Percentiles rank a stretch among this genome's conserved stretches.
Evolutionary conservation across 1,140 invertebrate genomes (phyloP).

Genomic region (Zaprionus nigranus): DNA sequence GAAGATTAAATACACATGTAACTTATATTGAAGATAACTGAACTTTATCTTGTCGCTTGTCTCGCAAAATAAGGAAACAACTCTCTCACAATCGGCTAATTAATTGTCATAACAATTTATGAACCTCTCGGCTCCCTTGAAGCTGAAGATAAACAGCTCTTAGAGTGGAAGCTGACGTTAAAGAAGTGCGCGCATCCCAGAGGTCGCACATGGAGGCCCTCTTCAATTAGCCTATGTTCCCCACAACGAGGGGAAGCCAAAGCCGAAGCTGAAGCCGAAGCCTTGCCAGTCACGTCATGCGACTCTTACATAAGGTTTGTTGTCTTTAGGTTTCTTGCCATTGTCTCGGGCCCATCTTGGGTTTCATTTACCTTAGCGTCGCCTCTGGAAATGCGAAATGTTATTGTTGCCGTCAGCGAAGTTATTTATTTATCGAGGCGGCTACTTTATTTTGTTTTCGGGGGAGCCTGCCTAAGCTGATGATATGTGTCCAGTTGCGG

Average conservation of each 20-base stretch:
- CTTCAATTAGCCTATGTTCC: constrained; percentile 4
- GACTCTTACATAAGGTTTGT: constrained; percentile 55
- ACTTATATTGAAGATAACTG: too few relatives aligned
- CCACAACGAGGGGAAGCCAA: constrained; percentile 4
- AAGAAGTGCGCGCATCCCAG: constrained; percentile 29
- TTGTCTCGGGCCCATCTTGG: constrained; percentile 37
- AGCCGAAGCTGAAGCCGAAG: constrained; percentile 30
- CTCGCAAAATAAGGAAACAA: background rate
- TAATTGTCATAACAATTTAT: constrained; percentile 71
- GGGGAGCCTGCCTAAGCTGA: background rate
- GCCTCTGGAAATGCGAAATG: constrained; percentile 55
- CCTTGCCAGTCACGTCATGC: constrained; percentile 74
- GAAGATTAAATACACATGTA: background rate
- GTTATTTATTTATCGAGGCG: constrained; percentile 40
- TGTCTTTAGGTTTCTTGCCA: constrained; percentile 34
- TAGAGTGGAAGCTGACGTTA: constrained; percentile 13
- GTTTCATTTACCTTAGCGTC: constrained; percentile 54
- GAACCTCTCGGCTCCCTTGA: constrained; percentile 41
- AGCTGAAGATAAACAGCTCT: constrained; percentile 24
- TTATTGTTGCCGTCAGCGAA: constrained; percentile 38
- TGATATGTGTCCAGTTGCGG: constrained; percentile 5
- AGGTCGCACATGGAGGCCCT: constrained; percentile 30
- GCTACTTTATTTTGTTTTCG: constrained; percentile 51
- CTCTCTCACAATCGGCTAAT: constrained; percentile 33
- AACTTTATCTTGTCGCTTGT: too few relatives aligned